Evolutionary conservation across 2,113 vertebrate species (phyloP).

Genomic region (Odocoileus virginianus): DNA sequence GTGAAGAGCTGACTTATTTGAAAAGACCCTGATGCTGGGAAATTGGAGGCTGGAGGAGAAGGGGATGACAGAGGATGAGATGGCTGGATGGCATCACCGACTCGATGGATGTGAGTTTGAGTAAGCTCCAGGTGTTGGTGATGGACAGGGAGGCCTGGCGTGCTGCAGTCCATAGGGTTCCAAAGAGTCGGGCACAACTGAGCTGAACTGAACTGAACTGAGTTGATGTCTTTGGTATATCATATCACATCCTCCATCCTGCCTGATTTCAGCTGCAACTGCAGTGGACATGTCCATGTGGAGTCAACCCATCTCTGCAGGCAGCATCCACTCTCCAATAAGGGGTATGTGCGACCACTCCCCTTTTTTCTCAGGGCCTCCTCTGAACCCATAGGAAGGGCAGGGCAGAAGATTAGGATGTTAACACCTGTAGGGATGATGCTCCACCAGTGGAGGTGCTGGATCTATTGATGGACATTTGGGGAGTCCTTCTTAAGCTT

Average conservation of each 20-base stretch:
- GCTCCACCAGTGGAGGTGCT: neutral
- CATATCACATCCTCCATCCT: neutral
- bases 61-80: rapidly evolving
- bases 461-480: no score
- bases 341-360: rapidly evolving
- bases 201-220: neutral
- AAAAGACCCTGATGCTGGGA: neutral
- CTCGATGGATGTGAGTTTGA: neutral
- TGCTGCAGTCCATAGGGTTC: no score
- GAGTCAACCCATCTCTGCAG: neutral
- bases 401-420: neutral
- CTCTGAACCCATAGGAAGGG: neutral
- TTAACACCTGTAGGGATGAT: neutral
- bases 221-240: neutral
- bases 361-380: neutral
- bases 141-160: no score
- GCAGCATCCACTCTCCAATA: neutral
- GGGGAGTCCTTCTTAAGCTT: neutral
- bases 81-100: rapidly evolving
- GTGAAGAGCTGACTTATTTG: neutral
- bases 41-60: rapidly evolving
- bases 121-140: no score
- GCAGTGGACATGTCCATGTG: neutral
- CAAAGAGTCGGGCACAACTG: neutral
- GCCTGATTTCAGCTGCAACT: neutral